A percentile compares a stretch with the other conserved stretches of the same genome.
These are phyloP conservation scores for Euspilapteryx auroguttella DNA, from an alignment of 2,888 invertebrate species.

Conservation along the genomic window DNA sequence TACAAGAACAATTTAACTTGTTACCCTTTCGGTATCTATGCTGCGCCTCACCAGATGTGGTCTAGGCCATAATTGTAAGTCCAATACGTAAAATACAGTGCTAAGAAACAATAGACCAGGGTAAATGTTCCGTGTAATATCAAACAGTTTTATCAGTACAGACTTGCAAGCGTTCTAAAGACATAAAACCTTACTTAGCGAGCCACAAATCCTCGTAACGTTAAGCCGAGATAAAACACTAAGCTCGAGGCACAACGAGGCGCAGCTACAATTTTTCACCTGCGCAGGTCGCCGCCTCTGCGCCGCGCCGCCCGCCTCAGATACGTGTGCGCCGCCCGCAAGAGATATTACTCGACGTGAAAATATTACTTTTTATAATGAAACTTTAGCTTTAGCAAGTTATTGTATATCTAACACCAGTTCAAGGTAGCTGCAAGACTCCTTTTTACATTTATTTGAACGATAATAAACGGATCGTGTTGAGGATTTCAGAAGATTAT, in stretches of 20 bases:
- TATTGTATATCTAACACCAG: too few species aligned
- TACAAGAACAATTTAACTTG: too few species aligned
- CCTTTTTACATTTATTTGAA: too few species aligned
- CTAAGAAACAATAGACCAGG: too few species aligned
- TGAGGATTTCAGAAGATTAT: too few species aligned
- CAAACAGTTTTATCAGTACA: slow-evolving; percentile 27
- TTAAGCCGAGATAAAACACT: slow-evolving; percentile 59
- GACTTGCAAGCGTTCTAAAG: slow-evolving; percentile 42
- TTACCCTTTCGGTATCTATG: too few species aligned
- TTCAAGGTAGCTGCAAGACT: too few species aligned
- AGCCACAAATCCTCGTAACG: slow-evolving; percentile 59
- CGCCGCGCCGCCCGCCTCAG: slow-evolving; percentile 2
- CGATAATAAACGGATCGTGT: too few species aligned
- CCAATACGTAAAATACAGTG: too few species aligned
- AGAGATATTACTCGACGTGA: slow-evolving; percentile 47
- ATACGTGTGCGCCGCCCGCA: slow-evolving; percentile 34
- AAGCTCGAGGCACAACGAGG: slow-evolving; percentile 46
- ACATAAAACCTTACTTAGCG: slow-evolving; percentile 60
- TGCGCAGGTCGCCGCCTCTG: slow-evolving; percentile 15
- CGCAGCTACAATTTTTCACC: slow-evolving; percentile 53
- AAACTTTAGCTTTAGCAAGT: slow-evolving; percentile 19
- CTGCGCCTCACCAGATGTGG: too few species aligned
- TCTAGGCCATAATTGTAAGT: too few species aligned
- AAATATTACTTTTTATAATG: slow-evolving; percentile 47
- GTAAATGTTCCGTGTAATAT: too few species aligned